Percentiles rank a stretch among this genome's conserved stretches.
These are phyloP conservation scores for Tringa solitaria DNA, from an alignment of 2,113 vertebrate species.

Conservation along the genomic window DNA sequence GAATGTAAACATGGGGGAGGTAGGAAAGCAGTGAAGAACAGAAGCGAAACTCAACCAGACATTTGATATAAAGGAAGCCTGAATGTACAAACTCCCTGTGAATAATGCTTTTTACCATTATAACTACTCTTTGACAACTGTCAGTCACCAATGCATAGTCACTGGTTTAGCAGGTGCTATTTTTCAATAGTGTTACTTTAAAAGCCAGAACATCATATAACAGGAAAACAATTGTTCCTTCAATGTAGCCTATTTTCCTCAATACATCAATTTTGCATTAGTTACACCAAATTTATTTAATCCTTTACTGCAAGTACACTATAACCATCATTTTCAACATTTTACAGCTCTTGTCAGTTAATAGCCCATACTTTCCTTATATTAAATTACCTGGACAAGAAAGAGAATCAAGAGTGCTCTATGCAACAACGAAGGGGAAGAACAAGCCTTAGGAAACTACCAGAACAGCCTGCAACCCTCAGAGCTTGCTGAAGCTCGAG, in stretches of 20 bases:
- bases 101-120: background rate
- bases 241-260: background rate
- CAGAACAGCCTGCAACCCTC: background rate
- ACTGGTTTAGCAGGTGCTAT: background rate
- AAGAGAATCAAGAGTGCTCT: background rate
- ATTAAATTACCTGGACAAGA: background rate
- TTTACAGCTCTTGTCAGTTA: background rate
- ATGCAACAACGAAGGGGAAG: background rate
- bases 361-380: background rate
- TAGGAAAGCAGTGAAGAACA: background rate
- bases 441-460: background rate
- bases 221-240: background rate
- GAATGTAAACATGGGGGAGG: accelerated
- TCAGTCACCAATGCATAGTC: background rate
- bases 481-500: background rate
- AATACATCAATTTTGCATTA: background rate
- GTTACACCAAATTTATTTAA: background rate
- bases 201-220: background rate
- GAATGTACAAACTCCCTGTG: background rate
- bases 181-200: background rate
- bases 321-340: background rate
- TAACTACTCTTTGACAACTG: background rate
- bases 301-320: background rate
- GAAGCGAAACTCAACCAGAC: background rate
- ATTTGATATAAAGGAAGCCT: background rate